Evolutionary conservation across 2,888 invertebrate species (phyloP).

Genomic region (Teinopalpus imperialis): DNA sequence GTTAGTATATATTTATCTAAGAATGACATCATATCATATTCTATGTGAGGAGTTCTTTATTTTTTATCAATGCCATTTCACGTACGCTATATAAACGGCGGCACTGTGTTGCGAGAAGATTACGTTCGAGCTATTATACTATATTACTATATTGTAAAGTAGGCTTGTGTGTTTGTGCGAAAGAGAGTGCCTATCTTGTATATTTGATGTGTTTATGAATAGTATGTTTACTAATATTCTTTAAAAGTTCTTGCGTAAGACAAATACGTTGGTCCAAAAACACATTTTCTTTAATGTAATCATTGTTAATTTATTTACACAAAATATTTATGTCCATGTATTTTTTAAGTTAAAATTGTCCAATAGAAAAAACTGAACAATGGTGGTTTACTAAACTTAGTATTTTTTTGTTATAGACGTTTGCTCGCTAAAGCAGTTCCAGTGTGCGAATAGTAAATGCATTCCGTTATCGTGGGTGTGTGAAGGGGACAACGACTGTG

Average conservation of each 20-base stretch:
- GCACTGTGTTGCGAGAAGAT: slow-evolving; percentile 6
- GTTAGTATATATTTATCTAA: too few relatives aligned
- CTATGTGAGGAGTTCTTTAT: slow-evolving; percentile 15
- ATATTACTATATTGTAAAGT: not conserved
- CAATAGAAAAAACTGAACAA: too few relatives aligned
- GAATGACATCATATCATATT: too few relatives aligned
- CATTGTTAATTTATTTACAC: too few relatives aligned
- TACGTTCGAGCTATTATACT: slow-evolving; percentile 4
- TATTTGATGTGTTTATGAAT: not conserved
- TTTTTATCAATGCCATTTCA: slow-evolving; percentile 13
- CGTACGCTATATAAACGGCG: not conserved
- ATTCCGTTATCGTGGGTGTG: slow-evolving; percentile 90
- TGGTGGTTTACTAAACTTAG: not conserved
- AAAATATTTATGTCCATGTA: too few relatives aligned
- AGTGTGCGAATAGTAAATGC: slow-evolving; percentile 87
- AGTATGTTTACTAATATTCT: too few relatives aligned
- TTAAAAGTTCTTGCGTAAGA: too few relatives aligned
- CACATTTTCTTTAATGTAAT: too few relatives aligned
- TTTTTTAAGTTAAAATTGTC: too few relatives aligned
- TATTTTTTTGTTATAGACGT: slow-evolving; percentile 57
- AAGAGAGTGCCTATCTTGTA: slow-evolving; percentile 1
- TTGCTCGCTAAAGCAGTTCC: slow-evolving; percentile 87
- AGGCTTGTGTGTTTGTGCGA: not conserved
- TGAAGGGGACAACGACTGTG: slow-evolving; percentile 90
- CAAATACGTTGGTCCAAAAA: too few relatives aligned